Conservation (phyloP, 2,113 vertebrate species). For the Hydropotes inermis region DNA sequence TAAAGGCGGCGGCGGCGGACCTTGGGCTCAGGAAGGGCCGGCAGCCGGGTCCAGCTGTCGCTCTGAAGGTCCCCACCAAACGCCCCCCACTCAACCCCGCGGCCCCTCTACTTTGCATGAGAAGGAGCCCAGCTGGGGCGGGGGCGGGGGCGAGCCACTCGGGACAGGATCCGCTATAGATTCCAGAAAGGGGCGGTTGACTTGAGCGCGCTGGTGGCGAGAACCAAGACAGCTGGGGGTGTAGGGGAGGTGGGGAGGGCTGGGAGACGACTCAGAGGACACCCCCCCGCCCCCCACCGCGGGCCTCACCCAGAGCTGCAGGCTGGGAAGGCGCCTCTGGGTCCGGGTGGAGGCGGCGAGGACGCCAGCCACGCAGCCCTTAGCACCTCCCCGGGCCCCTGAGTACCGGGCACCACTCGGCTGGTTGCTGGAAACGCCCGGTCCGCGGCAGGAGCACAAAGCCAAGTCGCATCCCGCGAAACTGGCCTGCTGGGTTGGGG, state of each 20-base stretch:
- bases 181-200: slow-evolving; percentile 54
- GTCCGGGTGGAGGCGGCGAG: background rate
- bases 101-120: slow-evolving; percentile 62
- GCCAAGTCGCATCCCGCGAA: background rate
- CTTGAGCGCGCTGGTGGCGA: background rate
- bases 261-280: background rate
- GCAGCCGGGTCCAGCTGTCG: slow-evolving; percentile 57
- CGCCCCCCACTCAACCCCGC: background rate
- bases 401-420: background rate
- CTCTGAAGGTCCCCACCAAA: background rate
- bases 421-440: background rate
- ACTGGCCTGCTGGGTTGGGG: background rate
- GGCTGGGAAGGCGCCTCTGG: background rate
- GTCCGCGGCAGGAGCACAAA: background rate
- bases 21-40: background rate
- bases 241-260: background rate
- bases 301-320: background rate
- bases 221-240: slow-evolving; percentile 24
- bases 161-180: slow-evolving; percentile 30
- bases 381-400: background rate
- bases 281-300: background rate
- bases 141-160: slow-evolving; percentile 28
- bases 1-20: background rate
- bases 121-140: slow-evolving; percentile 67
- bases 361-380: background rate